Evolutionary conservation across 2,797 vertebrate species (phyloP).

Genomic region (Triplophysa bombifrons): DNA sequence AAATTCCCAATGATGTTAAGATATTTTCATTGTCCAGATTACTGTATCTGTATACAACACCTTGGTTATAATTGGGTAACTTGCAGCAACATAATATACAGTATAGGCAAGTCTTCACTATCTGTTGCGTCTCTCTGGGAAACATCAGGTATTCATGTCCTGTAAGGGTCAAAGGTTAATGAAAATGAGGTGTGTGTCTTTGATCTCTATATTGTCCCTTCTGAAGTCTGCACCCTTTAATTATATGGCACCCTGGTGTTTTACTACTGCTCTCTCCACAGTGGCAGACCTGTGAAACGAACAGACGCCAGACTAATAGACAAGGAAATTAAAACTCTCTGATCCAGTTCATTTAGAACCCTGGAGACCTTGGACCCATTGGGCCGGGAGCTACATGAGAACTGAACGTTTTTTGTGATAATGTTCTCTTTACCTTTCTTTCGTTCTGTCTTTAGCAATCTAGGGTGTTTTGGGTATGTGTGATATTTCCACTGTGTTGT

Average conservation of each 20-base stretch:
- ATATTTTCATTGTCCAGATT: background rate
- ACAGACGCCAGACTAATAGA: background rate
- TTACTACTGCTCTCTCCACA: constrained; percentile 33
- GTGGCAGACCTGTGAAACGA: background rate
- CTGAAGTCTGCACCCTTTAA: constrained; percentile 49
- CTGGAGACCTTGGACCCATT: constrained; percentile 8
- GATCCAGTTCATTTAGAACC: constrained; percentile 21
- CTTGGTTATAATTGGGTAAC: no score
- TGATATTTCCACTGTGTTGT: background rate
- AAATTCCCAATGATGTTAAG: background rate
- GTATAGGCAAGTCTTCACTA: background rate
- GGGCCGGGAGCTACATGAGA: background rate
- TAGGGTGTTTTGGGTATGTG: background rate
- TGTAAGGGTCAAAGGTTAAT: constrained; percentile 43
- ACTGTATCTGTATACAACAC: background rate
- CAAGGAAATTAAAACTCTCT: background rate
- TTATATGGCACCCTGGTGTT: constrained; percentile 51
- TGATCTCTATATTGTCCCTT: constrained; percentile 30
- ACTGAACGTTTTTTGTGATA: background rate
- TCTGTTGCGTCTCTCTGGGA: background rate
- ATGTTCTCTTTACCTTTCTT: background rate
- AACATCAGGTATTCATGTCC: background rate
- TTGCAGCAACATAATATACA: no score
- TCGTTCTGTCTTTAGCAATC: constrained; percentile 12
- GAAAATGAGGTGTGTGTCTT: constrained; percentile 36